Evolutionary conservation across 35 echinoderm and acorn worm species (phyloP).

Genomic region (Apostichopus japonicus): DNA sequence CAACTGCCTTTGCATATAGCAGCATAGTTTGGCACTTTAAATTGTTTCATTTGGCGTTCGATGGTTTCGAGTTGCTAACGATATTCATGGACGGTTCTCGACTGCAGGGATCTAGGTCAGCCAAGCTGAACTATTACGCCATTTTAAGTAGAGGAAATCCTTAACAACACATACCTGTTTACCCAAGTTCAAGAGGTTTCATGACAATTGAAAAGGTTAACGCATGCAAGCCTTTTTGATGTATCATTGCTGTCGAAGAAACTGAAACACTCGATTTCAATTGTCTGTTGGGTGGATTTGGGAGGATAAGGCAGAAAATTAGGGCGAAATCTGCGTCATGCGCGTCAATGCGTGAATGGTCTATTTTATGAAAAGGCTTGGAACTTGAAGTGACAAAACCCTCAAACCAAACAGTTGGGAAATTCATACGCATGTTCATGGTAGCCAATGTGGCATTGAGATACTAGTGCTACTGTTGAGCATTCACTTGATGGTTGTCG

Average conservation of each 20-base stretch:
- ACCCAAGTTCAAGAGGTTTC: constrained; percentile 14
- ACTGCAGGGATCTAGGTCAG: constrained; percentile 18
- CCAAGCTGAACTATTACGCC: constrained; percentile 23
- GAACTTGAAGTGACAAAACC: not conserved
- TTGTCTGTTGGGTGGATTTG: not conserved
- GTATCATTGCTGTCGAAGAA: not conserved
- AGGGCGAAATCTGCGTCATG: not conserved
- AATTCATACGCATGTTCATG: not conserved
- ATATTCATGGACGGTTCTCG: constrained; percentile 1
- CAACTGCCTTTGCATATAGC: not conserved
- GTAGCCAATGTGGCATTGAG: not conserved
- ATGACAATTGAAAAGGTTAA: constrained; percentile 43
- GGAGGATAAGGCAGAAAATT: not conserved
- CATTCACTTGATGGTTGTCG: too few species aligned
- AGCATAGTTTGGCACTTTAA: not conserved
- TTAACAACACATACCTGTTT: constrained; percentile 40
- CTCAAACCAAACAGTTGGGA: not conserved
- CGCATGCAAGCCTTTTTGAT: not conserved
- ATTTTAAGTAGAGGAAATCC: constrained; percentile 5
- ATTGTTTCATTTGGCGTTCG: not conserved
- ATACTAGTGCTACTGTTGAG: not conserved
- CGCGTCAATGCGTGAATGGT: not conserved
- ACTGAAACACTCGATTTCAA: not conserved
- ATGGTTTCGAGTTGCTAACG: constrained; percentile 12
- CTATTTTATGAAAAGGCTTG: not conserved